Percentiles rank a stretch among this genome's conserved stretches.
Evolutionary conservation across 2,113 vertebrate species (phyloP).

Genomic region (Brevimyrus niger): DNA sequence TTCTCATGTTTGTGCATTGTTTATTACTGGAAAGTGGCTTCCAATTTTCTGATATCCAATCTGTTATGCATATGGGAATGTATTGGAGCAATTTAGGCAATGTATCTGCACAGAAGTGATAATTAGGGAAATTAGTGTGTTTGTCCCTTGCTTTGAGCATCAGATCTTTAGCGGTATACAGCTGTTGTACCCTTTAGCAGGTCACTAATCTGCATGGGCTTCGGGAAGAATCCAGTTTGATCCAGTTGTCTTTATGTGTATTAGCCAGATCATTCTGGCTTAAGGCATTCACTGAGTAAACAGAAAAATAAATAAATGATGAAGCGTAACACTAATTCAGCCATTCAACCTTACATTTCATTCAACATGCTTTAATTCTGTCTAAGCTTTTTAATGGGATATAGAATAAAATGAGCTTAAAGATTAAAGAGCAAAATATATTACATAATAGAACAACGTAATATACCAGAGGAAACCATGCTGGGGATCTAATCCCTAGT

Average conservation of each 20-base stretch:
- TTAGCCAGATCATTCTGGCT: neutral
- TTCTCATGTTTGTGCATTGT: neutral
- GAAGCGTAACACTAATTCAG: neutral
- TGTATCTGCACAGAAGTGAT: neutral
- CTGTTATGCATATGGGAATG: neutral
- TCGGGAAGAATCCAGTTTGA: neutral
- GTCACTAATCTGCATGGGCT: neutral
- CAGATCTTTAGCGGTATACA: neutral
- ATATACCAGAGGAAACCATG: neutral
- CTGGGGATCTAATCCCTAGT: neutral
- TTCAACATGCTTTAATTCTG: neutral
- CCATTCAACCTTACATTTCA: neutral
- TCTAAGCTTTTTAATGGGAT: neutral
- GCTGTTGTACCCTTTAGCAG: constrained; percentile 1
- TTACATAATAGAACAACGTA: neutral
- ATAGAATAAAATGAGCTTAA: neutral
- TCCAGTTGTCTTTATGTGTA: neutral
- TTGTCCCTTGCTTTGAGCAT: neutral
- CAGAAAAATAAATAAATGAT: neutral
- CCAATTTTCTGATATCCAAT: neutral
- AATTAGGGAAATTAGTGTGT: neutral
- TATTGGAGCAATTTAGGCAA: neutral
- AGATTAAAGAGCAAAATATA: neutral
- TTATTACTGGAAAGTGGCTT: neutral
- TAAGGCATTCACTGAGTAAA: neutral